These are phyloP conservation scores for Cremastinae sp. DNA, from an alignment of 2,888 invertebrate species.

Conservation along the genomic window DNA sequence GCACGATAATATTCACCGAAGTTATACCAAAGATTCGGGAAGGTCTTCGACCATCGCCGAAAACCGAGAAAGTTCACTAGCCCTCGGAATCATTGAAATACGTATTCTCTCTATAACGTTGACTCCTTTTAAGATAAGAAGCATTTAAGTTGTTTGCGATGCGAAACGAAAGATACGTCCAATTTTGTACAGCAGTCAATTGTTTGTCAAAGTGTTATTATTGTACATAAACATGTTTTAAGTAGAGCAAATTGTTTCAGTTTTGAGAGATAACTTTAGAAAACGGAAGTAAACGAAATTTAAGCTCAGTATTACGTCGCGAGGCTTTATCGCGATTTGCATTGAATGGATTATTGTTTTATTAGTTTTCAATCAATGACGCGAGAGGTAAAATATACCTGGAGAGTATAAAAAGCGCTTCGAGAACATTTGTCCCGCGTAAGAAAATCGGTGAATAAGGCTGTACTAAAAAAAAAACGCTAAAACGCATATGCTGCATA, in stretches of 20 bases:
- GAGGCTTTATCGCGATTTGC: too few relatives aligned
- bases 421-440: conserved; percentile 5
- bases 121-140: background rate
- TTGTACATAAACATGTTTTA: too few relatives aligned
- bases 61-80: conserved; percentile 67
- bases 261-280: too few relatives aligned
- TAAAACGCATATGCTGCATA: conserved; percentile 48
- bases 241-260: too few relatives aligned
- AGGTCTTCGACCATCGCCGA: conserved; percentile 51
- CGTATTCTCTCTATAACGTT: background rate
- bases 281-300: too few relatives aligned
- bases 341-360: too few relatives aligned
- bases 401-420: background rate
- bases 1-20: conserved; percentile 96
- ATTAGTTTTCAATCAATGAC: too few relatives aligned
- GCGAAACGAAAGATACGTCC: too few relatives aligned
- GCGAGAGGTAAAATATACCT: too few relatives aligned
- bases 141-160: background rate
- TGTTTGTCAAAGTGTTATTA: too few relatives aligned
- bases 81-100: background rate
- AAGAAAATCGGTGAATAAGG: conserved; percentile 23
- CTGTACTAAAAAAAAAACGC: conserved; percentile 34
- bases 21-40: conserved; percentile 82
- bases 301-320: too few relatives aligned
- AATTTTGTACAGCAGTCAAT: background rate